Evolutionary conservation across 2,113 vertebrate species (phyloP).

Genomic region (Ornithorhynchus anatinus): DNA sequence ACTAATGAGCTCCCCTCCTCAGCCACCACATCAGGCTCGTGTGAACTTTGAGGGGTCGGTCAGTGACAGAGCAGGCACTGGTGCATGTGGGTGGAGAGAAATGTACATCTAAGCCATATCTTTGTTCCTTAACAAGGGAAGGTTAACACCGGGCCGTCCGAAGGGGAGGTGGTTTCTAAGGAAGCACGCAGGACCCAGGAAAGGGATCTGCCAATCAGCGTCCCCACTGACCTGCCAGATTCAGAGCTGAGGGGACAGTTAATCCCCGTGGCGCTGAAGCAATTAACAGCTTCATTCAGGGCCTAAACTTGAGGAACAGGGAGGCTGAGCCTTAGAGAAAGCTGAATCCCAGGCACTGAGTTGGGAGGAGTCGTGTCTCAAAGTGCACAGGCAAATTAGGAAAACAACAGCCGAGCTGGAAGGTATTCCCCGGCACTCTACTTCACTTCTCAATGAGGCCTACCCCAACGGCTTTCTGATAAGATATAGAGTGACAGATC

Average conservation of each 20-base stretch:
- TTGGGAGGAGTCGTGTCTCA: too few species aligned
- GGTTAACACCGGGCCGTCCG: constrained; percentile 59
- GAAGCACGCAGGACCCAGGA: background rate
- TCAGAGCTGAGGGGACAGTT: background rate
- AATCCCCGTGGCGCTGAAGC: background rate
- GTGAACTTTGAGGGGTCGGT: too few species aligned
- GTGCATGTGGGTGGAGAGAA: constrained; percentile 57
- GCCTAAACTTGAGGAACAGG: background rate
- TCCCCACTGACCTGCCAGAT: background rate
- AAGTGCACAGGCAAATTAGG: too few species aligned
- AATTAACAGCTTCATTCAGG: constrained; percentile 25
- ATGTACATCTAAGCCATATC: too few species aligned
- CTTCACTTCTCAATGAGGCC: too few species aligned
- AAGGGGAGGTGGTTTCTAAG: too few species aligned
- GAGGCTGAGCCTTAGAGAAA: background rate
- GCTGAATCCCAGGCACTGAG: background rate
- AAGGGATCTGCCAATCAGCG: background rate
- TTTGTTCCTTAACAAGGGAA: constrained; percentile 61
- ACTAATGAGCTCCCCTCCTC: constrained; percentile 66
- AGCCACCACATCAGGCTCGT: background rate
- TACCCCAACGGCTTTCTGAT: too few species aligned
- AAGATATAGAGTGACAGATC: too few species aligned
- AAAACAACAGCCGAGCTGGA: too few species aligned
- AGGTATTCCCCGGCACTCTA: too few species aligned
- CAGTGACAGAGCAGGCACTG: constrained; percentile 45